Evolutionary conservation across 1,140 invertebrate genomes (phyloP), one percentile per base, ranked within the genome.

Genomic region (Geopemphigus sp.): DNA sequence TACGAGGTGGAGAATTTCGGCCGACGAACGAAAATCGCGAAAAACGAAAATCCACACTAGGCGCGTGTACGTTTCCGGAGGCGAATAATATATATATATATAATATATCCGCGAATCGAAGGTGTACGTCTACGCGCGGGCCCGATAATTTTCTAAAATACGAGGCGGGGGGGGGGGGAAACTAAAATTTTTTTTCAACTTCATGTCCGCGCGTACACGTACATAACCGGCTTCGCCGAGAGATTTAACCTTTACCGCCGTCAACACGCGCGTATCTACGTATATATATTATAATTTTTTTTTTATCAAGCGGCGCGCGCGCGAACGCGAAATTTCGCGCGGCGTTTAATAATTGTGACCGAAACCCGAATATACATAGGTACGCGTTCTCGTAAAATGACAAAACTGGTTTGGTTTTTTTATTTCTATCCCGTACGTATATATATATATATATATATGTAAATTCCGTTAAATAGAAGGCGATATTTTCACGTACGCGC

Each of bases 391-490:
- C 6, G 3, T 50, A 26, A 68, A 68, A 68, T 68, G 66, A 68
- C 66, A 68, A 68, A 68, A 68, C 66, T 68, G 66, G 66, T 68
- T 68, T 64, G n/a, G n/a, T n/a, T n/a, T n/a, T n/a, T n/a, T n/a
- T n/a, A n/a, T n/a, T n/a, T n/a, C n/a, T 66, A 12, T n/a, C 6
- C 1, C 6, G 3, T 39, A 39, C 32, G 8, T 39, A 39, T 39
- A 39, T 39, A 39, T 39, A 39, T 39, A 39, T 39, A 39, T 39
- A 3, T 39, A 8, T 64, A n/a, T 39, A 39, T 68, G 45, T 26
- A 68, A 68, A 68, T 68, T 50, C 66, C 22, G 50, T 68, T 68
- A 50, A 39, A 39, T 39, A 26, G 45, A 68, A 24, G 45, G 66
- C 66, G 39, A 47, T 39, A 68, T 47, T 68, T 22, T 47, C 39